Evolutionary conservation across 2,797 vertebrate genomes (phyloP), one percentile per base, ranked within the genome.

Genomic region (Lophura swinhoii): DNA sequence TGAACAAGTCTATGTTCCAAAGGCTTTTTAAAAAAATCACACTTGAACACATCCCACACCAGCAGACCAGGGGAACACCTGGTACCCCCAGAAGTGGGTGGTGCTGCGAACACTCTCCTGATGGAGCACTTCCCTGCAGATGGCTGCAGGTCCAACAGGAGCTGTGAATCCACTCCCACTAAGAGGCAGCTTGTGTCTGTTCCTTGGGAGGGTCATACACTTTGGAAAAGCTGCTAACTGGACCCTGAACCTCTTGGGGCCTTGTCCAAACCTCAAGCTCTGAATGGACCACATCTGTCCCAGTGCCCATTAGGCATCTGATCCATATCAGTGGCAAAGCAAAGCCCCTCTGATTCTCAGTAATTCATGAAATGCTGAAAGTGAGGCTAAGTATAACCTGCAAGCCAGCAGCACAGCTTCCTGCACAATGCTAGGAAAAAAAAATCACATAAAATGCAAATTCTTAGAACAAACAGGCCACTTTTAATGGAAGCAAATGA

Each of bases 401-500:
- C 59, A 41, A 69, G 63, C 58, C 59, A 46, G 75, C 1, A 1
- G 67, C 17, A 68, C 2, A 18, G 6, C 58, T 59, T 77, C 67
- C 59, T 71, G 77, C 3, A 1, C 62, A 77, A 48, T 1, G 4
- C 20, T 51, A 41, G 26, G 41, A 14, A 31, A 11, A 44, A 80
- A 37, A 75, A 49, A 63, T 14, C 49, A 73, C 75, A 69, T 39
- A 67, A 92, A 91, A 91, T 67, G 70, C 68, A 87, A 92, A 86
- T 95, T 87, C 60, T 84, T 76, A 56, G 89, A 88, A 84, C 60
- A 95, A 96, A 87, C 88, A 84, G 85, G 53, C 51, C 48, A 31
- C 76, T 95, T 79, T 58, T 49, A 93, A 71, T 8, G 28, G 56
- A 94, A 49, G 87, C 33, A 81, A 91, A 86, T 1, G 16, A 91